Evolutionary conservation across 2,797 vertebrate genomes (phyloP).

Genomic region (Myotis planiceps): DNA sequence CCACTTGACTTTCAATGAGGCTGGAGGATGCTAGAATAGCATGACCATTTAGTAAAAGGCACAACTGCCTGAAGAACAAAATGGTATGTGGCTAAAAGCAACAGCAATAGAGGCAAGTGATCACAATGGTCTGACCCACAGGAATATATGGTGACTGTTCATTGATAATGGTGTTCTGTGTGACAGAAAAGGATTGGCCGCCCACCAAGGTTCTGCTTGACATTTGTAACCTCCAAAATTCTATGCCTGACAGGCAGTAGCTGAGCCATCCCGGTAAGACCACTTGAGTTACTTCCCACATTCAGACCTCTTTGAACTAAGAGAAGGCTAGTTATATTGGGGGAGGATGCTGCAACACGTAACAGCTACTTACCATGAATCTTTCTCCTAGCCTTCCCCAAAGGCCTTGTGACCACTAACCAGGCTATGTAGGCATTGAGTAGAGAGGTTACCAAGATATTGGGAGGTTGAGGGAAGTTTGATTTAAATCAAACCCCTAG

Average conservation of each 20-base stretch:
- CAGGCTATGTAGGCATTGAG: not conserved
- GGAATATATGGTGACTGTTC: not conserved
- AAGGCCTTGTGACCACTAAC: not conserved
- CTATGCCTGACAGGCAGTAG: not conserved
- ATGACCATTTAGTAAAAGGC: not conserved
- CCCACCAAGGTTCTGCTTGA: not conserved
- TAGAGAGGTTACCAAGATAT: not conserved
- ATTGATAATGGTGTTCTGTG: not conserved
- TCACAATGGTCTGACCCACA: not conserved
- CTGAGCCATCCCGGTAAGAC: not conserved
- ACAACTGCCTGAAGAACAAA: not conserved
- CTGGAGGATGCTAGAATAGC: not conserved
- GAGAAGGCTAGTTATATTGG: not conserved
- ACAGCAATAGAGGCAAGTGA: not conserved
- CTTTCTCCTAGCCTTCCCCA: not conserved
- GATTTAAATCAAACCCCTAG: slow-evolving; percentile 30
- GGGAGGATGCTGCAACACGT: not conserved
- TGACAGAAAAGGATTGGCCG: not conserved
- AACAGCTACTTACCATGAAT: not conserved
- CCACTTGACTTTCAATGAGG: not conserved
- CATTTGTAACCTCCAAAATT: not conserved
- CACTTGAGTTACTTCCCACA: not conserved
- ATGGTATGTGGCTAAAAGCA: not conserved
- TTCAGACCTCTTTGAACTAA: not conserved
- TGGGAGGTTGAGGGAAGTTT: not conserved